Conservation (phyloP, 2,113 vertebrate genomes). For the Nyctibius bracteatus region DNA sequence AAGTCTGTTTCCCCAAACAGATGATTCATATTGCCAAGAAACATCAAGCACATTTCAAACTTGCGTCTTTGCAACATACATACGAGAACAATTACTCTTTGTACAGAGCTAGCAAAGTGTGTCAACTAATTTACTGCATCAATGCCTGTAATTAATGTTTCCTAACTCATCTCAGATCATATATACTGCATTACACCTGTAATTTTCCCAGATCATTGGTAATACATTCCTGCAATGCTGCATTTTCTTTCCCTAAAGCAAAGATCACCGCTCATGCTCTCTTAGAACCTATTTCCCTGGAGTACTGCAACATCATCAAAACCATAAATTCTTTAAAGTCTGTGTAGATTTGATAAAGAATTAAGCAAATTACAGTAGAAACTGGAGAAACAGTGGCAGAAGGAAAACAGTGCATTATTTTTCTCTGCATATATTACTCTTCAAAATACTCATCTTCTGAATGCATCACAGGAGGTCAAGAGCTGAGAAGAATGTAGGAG, state of each 20-base stretch:
- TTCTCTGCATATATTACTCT: neutral
- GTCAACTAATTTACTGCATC: slow-evolving; percentile 64
- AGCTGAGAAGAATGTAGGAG: neutral
- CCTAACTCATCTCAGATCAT: slow-evolving; percentile 23
- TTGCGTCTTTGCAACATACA: neutral
- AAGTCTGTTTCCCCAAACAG: neutral
- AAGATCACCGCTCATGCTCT: neutral
- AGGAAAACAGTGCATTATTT: neutral
- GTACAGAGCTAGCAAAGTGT: slow-evolving; percentile 45
- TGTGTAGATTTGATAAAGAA: neutral
- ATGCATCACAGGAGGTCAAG: neutral
- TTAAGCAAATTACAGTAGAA: neutral
- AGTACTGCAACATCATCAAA: neutral
- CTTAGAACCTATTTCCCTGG: neutral
- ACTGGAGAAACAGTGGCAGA: neutral
- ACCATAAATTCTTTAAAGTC: neutral
- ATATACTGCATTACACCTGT: slow-evolving; percentile 6
- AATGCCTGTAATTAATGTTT: slow-evolving; percentile 60
- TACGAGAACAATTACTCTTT: slow-evolving; percentile 25
- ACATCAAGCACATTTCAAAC: neutral
- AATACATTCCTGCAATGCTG: neutral
- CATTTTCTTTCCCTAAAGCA: neutral
- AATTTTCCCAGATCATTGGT: slow-evolving; percentile 41
- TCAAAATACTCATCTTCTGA: neutral
- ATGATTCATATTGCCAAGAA: neutral